Evolutionary conservation across 2,888 invertebrate genomes (phyloP).

Genomic region (Scaptomyza caliginosa): DNA sequence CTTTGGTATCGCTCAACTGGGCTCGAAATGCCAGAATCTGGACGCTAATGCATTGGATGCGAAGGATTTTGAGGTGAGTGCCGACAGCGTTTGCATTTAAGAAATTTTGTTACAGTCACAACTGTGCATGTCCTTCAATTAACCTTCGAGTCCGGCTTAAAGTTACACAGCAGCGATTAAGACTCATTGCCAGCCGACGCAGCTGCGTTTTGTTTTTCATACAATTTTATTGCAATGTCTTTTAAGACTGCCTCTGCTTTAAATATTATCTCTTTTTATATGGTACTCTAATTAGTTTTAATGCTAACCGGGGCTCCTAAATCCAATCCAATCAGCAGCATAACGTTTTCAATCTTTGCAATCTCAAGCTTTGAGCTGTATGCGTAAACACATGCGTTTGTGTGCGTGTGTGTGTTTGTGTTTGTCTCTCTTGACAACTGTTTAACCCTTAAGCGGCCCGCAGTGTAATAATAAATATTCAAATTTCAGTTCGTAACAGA

Average conservation of each 20-base stretch:
- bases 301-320: slow-evolving; percentile 31
- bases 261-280: slow-evolving; percentile 18
- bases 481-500: neutral
- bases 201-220: slow-evolving; percentile 18
- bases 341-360: slow-evolving; percentile 15
- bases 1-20: slow-evolving; percentile 89
- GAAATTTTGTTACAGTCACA: neutral
- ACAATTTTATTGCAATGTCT: slow-evolving; percentile 30
- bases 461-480: slow-evolving; percentile 7
- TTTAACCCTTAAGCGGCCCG: slow-evolving; percentile 45
- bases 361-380: neutral
- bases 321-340: slow-evolving; percentile 43
- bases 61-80: slow-evolving; percentile 88
- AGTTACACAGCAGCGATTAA: slow-evolving; percentile 26
- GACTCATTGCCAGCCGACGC: slow-evolving; percentile 2
- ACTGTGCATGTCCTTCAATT: slow-evolving; percentile 41
- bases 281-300: slow-evolving; percentile 32
- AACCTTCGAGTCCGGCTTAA: slow-evolving; percentile 55
- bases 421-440: neutral
- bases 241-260: slow-evolving; percentile 28
- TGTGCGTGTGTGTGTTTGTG: neutral
- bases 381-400: neutral
- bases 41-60: slow-evolving; percentile 67
- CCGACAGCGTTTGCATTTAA: neutral
- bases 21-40: slow-evolving; percentile 88